Base-by-base conservation (phyloP, 2,888 invertebrate genomes). In the Gari tellinella region DNA sequence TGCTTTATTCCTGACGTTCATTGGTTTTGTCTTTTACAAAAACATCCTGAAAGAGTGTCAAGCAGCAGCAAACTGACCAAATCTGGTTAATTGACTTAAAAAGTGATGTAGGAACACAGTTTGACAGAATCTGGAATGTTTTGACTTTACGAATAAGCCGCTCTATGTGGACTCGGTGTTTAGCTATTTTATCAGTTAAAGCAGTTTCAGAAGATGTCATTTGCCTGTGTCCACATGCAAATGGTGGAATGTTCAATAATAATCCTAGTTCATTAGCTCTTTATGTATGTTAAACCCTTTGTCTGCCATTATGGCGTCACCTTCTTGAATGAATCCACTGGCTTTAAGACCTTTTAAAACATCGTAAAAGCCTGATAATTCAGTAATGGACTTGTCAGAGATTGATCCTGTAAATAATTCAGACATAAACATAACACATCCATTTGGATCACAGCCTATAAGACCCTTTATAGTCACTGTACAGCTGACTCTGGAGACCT, bases 371-470 rank as follows among this genome's bases (percentile, higher is more conserved):
- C 48, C 64, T 55, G 19, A 15, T 15, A 0, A 10, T 48, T 48
- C 48, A 48, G 14, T 26, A 3, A 63, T 19, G 10, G n/a, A 21
- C 21, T 62, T 62, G 37, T 53, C 62, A 1, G 67, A 61, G 15
- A 53, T 55, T 14, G 67, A 61, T 15, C 61, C 53, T 19, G 45
- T 40, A 56, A 45, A 61, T n/a, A 67, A 26, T 43, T 55, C 41
- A 1, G 64, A 70, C 21, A 51, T 2, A 57, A 48, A 69, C 14
- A 56, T 51, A 37, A 69, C 26, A 23, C 37, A 53, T 41, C 72
- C 72, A 57, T 48, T 52, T 21, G 66, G 66, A 56, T 66, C 72
- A 56, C 51, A 45, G 43, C 66, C 62, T 45, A 67, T 43, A 17
- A 72, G 26, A 25, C 46, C 55, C 23, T 72, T 67, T 57, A 25